Conservation (phyloP, 2,797 vertebrate species). For the Acanthurus lineatus region DNA sequence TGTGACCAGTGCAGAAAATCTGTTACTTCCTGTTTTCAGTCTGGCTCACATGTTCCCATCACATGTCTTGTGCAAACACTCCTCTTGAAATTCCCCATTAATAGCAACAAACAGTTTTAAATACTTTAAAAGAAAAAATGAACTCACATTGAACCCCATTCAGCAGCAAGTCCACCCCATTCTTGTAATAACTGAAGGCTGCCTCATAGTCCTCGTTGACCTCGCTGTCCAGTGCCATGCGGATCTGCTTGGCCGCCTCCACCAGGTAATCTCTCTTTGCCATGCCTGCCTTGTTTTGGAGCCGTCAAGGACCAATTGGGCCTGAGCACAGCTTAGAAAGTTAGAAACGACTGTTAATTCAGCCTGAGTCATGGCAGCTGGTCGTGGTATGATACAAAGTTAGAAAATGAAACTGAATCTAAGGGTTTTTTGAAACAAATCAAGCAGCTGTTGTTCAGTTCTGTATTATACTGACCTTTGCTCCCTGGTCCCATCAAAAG, state of each 20-base stretch:
- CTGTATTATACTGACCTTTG: conserved; percentile 64
- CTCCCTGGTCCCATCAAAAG: conserved; percentile 62
- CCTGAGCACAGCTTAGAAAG: conserved; percentile 77
- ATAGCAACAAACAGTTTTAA: not conserved
- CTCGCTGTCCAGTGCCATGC: conserved; percentile 95
- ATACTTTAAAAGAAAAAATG: not conserved
- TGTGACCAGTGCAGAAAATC: conserved; percentile 15
- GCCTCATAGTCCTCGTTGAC: conserved; percentile 98
- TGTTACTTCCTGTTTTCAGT: conserved; percentile 77
- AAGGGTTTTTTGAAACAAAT: not conserved
- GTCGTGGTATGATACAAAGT: not conserved
- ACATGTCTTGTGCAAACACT: conserved; percentile 52
- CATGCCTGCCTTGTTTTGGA: conserved; percentile 80
- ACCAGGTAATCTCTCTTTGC: conserved; percentile 94
- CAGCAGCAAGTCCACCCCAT: conserved; percentile 94
- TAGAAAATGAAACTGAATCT: conserved; percentile 56
- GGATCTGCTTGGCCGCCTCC: conserved; percentile 97
- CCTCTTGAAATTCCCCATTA: conserved; percentile 16
- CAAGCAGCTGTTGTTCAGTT: not conserved
- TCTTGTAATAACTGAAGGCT: conserved; percentile 98
- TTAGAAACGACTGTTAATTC: conserved; percentile 12
- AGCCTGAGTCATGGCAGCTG: not conserved
- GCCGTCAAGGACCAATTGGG: conserved; percentile 74
- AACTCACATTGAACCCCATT: conserved; percentile 93
- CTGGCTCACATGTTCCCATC: conserved; percentile 40